Evolutionary conservation across 2,888 invertebrate species (phyloP).

Genomic region (Stegophylla sp.): DNA sequence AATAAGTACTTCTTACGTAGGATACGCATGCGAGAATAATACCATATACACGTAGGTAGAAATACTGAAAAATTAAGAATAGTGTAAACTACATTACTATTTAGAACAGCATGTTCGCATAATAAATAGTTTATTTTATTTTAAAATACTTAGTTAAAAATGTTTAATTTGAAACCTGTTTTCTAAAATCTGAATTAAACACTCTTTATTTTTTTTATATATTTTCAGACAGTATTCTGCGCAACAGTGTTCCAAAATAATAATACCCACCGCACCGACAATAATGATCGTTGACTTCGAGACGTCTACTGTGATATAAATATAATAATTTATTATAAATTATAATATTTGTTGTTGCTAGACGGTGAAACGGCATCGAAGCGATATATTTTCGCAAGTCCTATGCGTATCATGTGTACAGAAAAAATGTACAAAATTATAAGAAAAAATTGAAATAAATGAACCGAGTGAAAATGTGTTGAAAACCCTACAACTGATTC

Average conservation of each 20-base stretch:
- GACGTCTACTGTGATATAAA: not conserved
- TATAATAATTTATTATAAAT: too few relatives aligned
- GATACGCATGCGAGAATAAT: not conserved
- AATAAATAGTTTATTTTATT: not conserved
- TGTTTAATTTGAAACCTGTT: not conserved
- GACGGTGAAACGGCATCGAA: too few relatives aligned
- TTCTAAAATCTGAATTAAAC: conserved; percentile 6
- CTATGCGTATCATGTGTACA: too few relatives aligned
- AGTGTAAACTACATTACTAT: not conserved
- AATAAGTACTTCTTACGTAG: not conserved
- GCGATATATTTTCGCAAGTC: too few relatives aligned
- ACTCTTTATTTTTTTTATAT: not conserved
- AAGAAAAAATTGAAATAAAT: too few relatives aligned
- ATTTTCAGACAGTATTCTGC: not conserved
- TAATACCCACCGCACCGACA: not conserved
- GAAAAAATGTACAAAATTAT: not conserved
- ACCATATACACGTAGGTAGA: not conserved
- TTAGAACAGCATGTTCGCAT: not conserved
- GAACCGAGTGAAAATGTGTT: too few relatives aligned
- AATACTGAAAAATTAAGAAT: too few relatives aligned
- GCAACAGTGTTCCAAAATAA: too few relatives aligned
- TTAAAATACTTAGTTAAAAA: not conserved
- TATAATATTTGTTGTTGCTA: too few relatives aligned
- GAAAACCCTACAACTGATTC: too few relatives aligned
- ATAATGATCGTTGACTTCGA: not conserved